These are phyloP conservation scores for Palythoa grandiflora DNA, from an alignment of 92 coral and sea anemone genomes.

Conservation along the genomic window DNA sequence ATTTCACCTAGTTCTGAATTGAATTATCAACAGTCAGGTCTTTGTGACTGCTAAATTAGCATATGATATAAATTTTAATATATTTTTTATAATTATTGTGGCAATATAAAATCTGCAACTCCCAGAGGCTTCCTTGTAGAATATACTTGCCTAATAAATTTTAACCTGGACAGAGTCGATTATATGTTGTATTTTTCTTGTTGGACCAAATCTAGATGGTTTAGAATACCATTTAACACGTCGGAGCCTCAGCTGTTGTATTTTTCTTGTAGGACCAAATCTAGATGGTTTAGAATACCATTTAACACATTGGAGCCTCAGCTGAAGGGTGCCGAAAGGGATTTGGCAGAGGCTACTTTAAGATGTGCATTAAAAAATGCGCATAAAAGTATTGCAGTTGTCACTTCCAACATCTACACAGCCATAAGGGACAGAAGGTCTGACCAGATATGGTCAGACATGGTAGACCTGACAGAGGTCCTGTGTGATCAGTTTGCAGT, in stretches of 20 bases:
- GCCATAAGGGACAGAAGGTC: neutral
- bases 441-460: neutral
- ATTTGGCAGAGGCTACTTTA: neutral
- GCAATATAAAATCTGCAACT: neutral
- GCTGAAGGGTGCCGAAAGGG: neutral
- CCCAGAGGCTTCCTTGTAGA: neutral
- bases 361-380: neutral
- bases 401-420: neutral
- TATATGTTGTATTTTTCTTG: neutral
- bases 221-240: neutral
- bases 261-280: neutral
- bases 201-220: neutral
- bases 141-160: neutral
- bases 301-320: neutral
- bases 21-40: too few relatives aligned
- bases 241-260: too few relatives aligned
- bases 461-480: neutral
- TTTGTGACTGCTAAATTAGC: too few relatives aligned
- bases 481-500: neutral
- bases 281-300: neutral
- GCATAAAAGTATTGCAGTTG: neutral
- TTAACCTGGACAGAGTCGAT: neutral
- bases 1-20: too few relatives aligned
- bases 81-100: too few relatives aligned
- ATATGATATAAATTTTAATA: too few relatives aligned